A percentile compares a stretch with the other conserved stretches of the same genome.
phyloP scores from a whole-genome alignment of 2,888 invertebrate genomes.

The Tenthredo amoena region DNA sequence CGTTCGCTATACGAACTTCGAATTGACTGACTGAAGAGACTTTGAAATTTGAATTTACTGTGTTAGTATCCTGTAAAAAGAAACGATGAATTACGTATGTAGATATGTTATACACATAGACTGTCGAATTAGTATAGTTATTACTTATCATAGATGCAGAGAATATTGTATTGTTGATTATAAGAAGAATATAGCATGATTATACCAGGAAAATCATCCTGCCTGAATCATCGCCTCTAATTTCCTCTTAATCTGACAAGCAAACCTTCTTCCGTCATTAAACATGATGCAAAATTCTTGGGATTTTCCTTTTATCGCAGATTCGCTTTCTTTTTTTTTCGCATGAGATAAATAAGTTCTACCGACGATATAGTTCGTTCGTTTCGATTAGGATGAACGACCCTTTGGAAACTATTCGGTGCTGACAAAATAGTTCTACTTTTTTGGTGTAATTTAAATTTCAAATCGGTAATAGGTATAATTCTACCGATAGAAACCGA shows the following conservation, averaged over 20 bases:
- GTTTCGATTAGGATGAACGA: neutral
- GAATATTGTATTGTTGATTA: conserved; percentile 10
- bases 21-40: conserved; percentile 21
- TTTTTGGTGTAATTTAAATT: neutral
- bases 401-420: neutral
- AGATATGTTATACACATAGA: neutral
- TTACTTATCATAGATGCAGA: neutral
- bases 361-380: neutral
- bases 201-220: conserved; percentile 3
- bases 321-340: conserved; percentile 1
- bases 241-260: neutral
- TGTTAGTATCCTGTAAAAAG: neutral
- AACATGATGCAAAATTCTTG: neutral
- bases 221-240: neutral
- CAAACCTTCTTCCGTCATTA: neutral
- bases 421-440: neutral
- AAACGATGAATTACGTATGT: neutral
- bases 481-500: neutral
- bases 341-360: neutral
- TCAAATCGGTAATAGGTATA: neutral
- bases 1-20: neutral
- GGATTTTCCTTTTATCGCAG: neutral
- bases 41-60: neutral
- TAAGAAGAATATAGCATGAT: neutral
- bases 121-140: neutral